phyloP scores from a whole-genome alignment of 2,888 invertebrate species.

The Rhogogaster chlorosoma region DNA sequence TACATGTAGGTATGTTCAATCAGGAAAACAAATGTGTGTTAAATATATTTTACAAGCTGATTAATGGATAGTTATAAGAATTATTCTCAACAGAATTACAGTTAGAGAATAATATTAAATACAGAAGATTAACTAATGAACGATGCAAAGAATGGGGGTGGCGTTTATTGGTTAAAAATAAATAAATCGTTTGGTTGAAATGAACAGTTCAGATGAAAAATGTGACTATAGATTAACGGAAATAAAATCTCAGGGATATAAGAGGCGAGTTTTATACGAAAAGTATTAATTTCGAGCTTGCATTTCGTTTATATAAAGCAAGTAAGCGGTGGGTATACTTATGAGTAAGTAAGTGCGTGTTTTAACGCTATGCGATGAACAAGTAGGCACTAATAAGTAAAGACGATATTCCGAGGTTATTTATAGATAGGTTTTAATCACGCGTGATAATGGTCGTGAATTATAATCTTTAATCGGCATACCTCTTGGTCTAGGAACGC shows the following conservation, averaged over 20 bases:
- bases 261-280: not conserved
- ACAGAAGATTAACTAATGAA: not conserved
- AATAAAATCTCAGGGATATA: not conserved
- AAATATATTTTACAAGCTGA: not conserved
- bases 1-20: not conserved
- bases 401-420: not conserved
- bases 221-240: not conserved
- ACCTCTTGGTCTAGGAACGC: conserved; percentile 36
- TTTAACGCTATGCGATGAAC: not conserved
- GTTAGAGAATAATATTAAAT: not conserved
- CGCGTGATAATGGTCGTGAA: not conserved
- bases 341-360: not conserved
- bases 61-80: not conserved
- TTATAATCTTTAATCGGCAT: not conserved
- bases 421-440: not conserved
- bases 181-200: not conserved
- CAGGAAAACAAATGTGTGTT: not conserved
- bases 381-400: not conserved
- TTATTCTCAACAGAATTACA: not conserved
- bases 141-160: not conserved
- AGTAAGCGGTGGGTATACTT: not conserved
- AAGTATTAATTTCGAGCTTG: not conserved
- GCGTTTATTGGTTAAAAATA: not conserved
- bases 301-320: not conserved
- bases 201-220: not conserved